These are phyloP conservation scores for Cynocephalus volans DNA, from an alignment of 2,113 vertebrate species.

Conservation along the genomic window DNA sequence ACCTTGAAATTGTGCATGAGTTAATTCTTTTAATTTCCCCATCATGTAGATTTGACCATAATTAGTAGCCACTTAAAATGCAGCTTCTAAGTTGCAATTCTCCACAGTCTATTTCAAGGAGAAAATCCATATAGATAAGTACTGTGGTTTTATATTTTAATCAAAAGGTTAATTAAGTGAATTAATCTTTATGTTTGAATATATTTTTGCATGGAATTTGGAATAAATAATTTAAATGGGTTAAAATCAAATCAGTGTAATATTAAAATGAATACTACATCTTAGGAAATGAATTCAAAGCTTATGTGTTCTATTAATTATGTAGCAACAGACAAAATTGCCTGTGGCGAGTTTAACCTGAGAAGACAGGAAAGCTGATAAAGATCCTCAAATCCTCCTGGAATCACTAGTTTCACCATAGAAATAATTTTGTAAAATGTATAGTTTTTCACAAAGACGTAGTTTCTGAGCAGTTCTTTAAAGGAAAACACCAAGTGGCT, in stretches of 20 bases:
- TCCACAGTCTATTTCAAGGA: conserved; percentile 66
- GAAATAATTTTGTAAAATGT: conserved; percentile 66
- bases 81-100: conserved; percentile 73
- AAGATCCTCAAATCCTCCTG: conserved; percentile 62
- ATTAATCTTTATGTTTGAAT: conserved; percentile 81
- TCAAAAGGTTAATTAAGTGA: conserved; percentile 81
- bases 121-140: conserved; percentile 80
- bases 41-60: conserved; percentile 66
- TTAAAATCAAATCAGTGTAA: conserved; percentile 68
- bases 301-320: conserved; percentile 77
- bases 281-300: conserved; percentile 64
- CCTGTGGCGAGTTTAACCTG: conserved; percentile 69
- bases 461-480: conserved; percentile 68
- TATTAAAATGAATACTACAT: conserved; percentile 71
- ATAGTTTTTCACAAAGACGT: conserved; percentile 53
- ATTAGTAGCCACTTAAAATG: conserved; percentile 77
- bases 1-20: conserved; percentile 16
- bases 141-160: conserved; percentile 76
- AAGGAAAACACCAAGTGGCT: conserved; percentile 55
- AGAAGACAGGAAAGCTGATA: conserved; percentile 73
- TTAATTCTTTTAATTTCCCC: conserved; percentile 66
- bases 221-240: conserved; percentile 76
- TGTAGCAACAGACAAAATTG: conserved; percentile 74
- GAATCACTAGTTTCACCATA: neutral
- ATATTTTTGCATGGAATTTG: conserved; percentile 71